Base-by-base conservation (phyloP, 2,797 vertebrate genomes). In the Epinephelus awoara region DNA sequence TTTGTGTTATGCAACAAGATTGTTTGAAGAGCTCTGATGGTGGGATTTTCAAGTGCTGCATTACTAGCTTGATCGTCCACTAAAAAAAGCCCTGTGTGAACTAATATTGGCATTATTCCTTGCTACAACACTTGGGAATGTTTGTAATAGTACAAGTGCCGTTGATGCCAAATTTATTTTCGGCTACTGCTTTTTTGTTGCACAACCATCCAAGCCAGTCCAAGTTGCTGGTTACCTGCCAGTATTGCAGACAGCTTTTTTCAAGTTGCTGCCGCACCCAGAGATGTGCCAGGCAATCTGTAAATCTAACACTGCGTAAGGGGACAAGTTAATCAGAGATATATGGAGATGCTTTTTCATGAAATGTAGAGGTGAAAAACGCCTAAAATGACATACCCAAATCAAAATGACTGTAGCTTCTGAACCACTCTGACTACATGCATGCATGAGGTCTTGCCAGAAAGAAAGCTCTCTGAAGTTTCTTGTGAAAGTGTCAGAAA, bases 11-110 rank as follows among this genome's bases (percentile, higher is more conserved):
- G 23, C 21, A 64, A 46, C 21, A 40, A 13, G 27, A 34, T 47
- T 15, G 38, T 51, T 57, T 55, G 2, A 70, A 72, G 47, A 62
- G 25, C 27, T 71, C 25, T 54, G 1, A 46, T 14, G 52, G 19
- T n/a, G 27, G 23, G n/a, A 18, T 9, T 66, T 55, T 57, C 1
- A 56, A 58, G 40, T 55, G 47, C 34, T 49, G 70, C 52, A 59
- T 40, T 68, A 56, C 29, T 21, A 25, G 6, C 46, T 54, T 77
- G 4, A 64, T 50, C 49, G 25, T 62, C 38, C 50, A 59, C 38
- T 52, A 10, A 74, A 69, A 69, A 25, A 40, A 13, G 70, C 69
- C 55, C 21, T 25, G 18, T 38, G 19, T 59, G 3, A 51, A 59
- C 29, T 21, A 67, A 3, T 0, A n/a, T 44, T 40, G 59, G 21